phyloP scores from a whole-genome alignment of 2,888 invertebrate genomes.

The Amorpha juglandis region DNA sequence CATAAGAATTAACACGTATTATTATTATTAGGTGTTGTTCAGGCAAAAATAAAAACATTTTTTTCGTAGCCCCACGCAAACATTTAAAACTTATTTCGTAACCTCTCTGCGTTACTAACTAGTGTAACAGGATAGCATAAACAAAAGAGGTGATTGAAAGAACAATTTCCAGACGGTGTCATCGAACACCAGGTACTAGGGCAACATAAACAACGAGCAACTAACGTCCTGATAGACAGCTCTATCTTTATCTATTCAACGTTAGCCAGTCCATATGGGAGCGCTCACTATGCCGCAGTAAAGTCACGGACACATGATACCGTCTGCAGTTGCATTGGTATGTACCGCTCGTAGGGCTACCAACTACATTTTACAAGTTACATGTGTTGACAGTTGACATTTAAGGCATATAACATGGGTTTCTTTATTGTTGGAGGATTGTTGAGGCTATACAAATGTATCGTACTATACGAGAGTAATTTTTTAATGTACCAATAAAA shows the following conservation, averaged over 20 bases:
- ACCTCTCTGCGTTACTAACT: no score
- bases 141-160: constrained; percentile 24
- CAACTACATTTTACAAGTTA: background rate
- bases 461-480: no score
- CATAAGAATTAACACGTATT: no score
- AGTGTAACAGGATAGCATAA: constrained; percentile 30
- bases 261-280: constrained; percentile 31
- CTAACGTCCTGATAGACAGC: constrained; percentile 23
- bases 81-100: no score
- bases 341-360: constrained; percentile 26
- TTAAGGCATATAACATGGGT: no score
- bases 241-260: constrained; percentile 28
- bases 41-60: no score
- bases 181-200: constrained; percentile 19
- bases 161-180: constrained; percentile 31
- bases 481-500: no score
- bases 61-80: no score
- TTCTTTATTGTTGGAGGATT: no score
- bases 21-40: no score
- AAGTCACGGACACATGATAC: constrained; percentile 40
- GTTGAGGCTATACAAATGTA: no score
- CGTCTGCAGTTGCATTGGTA: constrained; percentile 30
- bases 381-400: no score
- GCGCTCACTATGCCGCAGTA: constrained; percentile 35
- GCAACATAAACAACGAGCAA: constrained; percentile 21